These are phyloP conservation scores for Nycticorax nycticorax DNA, from an alignment of 2,113 vertebrate species.

Conservation along the genomic window DNA sequence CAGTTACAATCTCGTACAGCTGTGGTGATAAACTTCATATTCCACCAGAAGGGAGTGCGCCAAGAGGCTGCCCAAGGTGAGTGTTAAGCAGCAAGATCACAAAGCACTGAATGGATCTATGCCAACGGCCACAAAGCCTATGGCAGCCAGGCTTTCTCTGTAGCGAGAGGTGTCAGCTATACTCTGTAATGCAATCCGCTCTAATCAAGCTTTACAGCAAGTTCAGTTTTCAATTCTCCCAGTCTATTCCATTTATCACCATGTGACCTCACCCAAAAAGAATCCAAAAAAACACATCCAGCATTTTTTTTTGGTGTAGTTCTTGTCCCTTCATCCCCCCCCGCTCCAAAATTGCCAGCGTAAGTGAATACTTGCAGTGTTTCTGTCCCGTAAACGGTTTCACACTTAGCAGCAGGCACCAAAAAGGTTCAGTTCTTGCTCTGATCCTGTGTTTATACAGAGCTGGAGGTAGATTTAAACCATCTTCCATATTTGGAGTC, in stretches of 20 bases:
- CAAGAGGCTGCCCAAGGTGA: not conserved
- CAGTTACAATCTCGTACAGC: not conserved
- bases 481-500: slow-evolving; percentile 51
- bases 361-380: slow-evolving; percentile 25
- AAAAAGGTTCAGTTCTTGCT: slow-evolving; percentile 7
- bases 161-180: not conserved
- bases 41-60: not conserved
- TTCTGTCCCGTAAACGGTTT: slow-evolving; percentile 22
- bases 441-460: slow-evolving; percentile 53
- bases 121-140: not conserved
- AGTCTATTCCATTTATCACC: not conserved
- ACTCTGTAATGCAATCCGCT: not conserved
- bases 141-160: not conserved
- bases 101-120: not conserved
- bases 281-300: not conserved
- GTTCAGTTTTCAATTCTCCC: not conserved
- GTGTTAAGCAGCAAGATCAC: not conserved
- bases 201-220: not conserved
- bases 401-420: slow-evolving; percentile 14
- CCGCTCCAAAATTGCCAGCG: not conserved
- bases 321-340: not conserved
- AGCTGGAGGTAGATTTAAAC: slow-evolving; percentile 48
- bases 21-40: not conserved
- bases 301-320: not conserved
- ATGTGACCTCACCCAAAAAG: not conserved